Percentiles rank a stretch among this genome's conserved stretches.
These are phyloP conservation scores for Xiphorhynchus elegans DNA, from an alignment of 2,113 vertebrate species.

Conservation along the genomic window DNA sequence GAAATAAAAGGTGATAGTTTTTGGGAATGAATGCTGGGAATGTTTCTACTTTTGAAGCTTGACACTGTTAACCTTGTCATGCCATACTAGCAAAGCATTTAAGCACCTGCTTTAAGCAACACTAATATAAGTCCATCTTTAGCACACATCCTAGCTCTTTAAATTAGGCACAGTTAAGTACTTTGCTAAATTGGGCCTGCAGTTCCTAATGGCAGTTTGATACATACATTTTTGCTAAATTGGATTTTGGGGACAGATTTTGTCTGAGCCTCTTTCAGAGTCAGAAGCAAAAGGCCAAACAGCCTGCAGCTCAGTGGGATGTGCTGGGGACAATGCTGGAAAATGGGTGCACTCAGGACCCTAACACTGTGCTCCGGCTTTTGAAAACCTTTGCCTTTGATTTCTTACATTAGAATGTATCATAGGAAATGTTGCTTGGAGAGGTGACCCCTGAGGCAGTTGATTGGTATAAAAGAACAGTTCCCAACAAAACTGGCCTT, in stretches of 20 bases:
- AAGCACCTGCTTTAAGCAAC: not conserved
- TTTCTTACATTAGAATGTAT: not conserved
- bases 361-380: not conserved
- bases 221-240: not conserved
- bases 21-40: conserved; percentile 14
- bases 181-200: not conserved
- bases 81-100: conserved; percentile 29
- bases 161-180: not conserved
- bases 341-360: not conserved
- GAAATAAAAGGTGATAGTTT: conserved; percentile 91
- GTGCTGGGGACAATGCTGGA: not conserved
- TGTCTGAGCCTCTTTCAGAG: not conserved
- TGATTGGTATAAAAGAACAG: not conserved
- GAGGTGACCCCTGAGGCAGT: not conserved
- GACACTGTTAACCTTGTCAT: not conserved
- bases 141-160: not conserved
- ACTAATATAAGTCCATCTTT: not conserved
- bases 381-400: not conserved
- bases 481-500: not conserved
- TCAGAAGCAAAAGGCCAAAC: not conserved
- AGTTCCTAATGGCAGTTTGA: not conserved
- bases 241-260: not conserved
- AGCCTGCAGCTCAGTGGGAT: not conserved
- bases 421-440: not conserved
- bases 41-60: conserved; percentile 41